These are phyloP conservation scores for Holothuria glaberrima DNA, from an alignment of 35 echinoderm and acorn worm species.

Conservation along the genomic window DNA sequence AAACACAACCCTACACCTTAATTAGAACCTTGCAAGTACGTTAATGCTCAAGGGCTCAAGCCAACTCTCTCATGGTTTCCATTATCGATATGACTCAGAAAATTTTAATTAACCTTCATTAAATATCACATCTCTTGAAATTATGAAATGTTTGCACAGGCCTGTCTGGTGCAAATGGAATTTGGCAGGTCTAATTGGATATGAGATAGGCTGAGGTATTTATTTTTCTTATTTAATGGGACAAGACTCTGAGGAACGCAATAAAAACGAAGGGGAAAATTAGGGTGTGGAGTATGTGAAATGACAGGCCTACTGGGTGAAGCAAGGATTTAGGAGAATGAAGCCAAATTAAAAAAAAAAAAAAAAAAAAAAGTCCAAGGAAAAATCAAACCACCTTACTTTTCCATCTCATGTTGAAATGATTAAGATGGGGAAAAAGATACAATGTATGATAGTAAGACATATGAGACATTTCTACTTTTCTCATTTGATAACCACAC, in stretches of 20 bases:
- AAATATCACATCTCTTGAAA: constrained; percentile 65
- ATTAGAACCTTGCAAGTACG: constrained; percentile 61
- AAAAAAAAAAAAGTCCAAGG: too few relatives aligned
- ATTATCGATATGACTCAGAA: constrained; percentile 64
- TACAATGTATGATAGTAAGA: too few relatives aligned
- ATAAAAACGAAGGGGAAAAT: constrained; percentile 46
- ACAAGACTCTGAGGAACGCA: constrained; percentile 58
- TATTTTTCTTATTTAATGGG: constrained; percentile 64
- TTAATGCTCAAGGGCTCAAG: constrained; percentile 53
- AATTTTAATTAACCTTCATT: constrained; percentile 67
- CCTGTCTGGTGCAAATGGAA: constrained; percentile 61
- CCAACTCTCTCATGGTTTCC: constrained; percentile 57
- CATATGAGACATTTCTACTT: too few relatives aligned
- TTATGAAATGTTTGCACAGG: constrained; percentile 65
- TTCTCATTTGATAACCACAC: too few relatives aligned
- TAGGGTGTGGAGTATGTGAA: constrained; percentile 7
- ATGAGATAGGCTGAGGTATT: constrained; percentile 63
- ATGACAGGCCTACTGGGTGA: constrained; percentile 19
- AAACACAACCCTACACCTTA: constrained; percentile 56
- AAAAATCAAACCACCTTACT: constrained; percentile 15
- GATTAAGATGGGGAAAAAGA: neutral
- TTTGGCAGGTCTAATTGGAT: constrained; percentile 63
- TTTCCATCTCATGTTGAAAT: too few relatives aligned
- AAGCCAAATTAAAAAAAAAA: too few relatives aligned
- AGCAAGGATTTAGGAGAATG: too few relatives aligned